Conservation (phyloP, 2,113 vertebrate species). For the Caloenas nicobarica region DNA sequence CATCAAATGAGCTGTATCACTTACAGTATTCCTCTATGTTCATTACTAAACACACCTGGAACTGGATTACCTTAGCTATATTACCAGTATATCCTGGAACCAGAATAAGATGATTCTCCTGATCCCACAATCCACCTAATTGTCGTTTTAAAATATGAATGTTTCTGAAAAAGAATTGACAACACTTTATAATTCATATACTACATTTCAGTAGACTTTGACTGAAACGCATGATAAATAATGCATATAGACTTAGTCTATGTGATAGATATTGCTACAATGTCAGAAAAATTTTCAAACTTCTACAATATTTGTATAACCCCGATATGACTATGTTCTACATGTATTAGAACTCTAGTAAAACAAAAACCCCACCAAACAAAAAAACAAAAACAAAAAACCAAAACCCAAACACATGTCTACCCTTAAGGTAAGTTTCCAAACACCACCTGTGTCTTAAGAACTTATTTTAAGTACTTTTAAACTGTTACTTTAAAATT, state of each 20-base stretch:
- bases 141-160: conserved; percentile 85
- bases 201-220: background rate
- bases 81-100: conserved; percentile 86
- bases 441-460: background rate
- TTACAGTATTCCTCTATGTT: too few relatives aligned
- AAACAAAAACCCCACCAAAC: background rate
- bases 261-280: background rate
- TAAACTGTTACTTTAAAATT: background rate
- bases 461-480: background rate
- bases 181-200: background rate
- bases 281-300: background rate
- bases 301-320: background rate
- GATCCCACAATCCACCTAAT: conserved; percentile 83
- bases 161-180: conserved; percentile 77
- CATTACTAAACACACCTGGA: background rate
- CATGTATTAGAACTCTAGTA: background rate
- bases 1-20: too few relatives aligned
- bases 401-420: background rate
- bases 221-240: background rate
- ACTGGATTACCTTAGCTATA: conserved; percentile 83
- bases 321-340: background rate
- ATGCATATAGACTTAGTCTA: background rate
- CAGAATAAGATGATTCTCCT: conserved; percentile 80
- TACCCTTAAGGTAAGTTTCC: background rate
- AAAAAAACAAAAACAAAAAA: background rate